phyloP scores from a whole-genome alignment of 2,888 invertebrate species.

The Papilio protenor region DNA sequence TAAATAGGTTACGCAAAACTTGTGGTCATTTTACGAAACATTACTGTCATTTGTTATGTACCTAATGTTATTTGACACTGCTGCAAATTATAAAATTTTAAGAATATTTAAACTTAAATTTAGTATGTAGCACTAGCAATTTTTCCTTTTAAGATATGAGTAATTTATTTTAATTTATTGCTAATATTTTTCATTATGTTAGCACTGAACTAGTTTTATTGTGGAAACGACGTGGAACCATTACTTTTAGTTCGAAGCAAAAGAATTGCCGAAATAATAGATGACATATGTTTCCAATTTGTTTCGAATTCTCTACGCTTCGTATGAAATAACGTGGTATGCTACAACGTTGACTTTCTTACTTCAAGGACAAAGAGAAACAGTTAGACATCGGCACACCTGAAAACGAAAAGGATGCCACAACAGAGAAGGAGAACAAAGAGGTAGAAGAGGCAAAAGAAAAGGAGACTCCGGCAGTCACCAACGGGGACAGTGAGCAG shows the following conservation, averaged over 20 bases:
- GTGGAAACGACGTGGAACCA: background rate
- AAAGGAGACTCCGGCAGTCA: slow-evolving; percentile 64
- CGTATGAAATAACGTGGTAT: background rate
- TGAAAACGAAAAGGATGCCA: slow-evolving; percentile 88
- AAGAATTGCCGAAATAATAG: background rate
- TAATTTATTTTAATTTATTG: background rate
- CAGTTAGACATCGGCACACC: slow-evolving; percentile 82
- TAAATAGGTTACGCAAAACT: background rate
- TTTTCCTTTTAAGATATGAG: background rate
- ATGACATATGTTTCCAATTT: slow-evolving; percentile 11
- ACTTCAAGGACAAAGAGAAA: slow-evolving; percentile 85
- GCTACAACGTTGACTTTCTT: background rate
- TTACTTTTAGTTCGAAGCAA: background rate
- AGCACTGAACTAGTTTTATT: background rate
- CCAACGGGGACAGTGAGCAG: slow-evolving; percentile 76
- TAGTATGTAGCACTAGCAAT: background rate
- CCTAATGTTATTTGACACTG: background rate
- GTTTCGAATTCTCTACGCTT: background rate
- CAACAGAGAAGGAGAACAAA: slow-evolving; percentile 86
- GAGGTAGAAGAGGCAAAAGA: slow-evolving; percentile 60
- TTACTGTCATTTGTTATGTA: background rate
- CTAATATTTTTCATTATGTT: slow-evolving; percentile 9
- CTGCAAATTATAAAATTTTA: background rate
- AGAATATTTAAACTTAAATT: background rate
- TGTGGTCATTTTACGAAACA: slow-evolving; percentile 1